These are phyloP conservation scores for Delphinapterus leucas DNA, from an alignment of 2,113 vertebrate species.

Conservation along the genomic window DNA sequence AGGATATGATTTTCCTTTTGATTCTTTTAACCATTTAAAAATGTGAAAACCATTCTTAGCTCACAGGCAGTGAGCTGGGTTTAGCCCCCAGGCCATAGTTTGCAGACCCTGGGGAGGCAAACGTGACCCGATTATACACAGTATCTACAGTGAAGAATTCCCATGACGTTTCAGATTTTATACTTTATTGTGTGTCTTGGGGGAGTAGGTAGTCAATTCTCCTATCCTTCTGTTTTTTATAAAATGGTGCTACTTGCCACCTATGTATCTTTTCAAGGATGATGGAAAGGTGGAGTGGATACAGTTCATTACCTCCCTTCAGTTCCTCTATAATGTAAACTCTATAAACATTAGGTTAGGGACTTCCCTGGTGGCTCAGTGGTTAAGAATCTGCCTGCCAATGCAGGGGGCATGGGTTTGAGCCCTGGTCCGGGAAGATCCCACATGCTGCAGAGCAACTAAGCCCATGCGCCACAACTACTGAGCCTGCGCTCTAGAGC, in stretches of 20 bases:
- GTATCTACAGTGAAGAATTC: neutral
- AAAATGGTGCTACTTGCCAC: neutral
- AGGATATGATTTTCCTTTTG: neutral
- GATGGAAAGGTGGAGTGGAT: neutral
- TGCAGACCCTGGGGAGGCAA: neutral
- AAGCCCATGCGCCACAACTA: too few species aligned
- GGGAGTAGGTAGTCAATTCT: neutral
- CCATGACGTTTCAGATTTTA: neutral
- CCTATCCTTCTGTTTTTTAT: neutral
- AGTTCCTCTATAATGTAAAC: neutral
- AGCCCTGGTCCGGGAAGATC: too few species aligned
- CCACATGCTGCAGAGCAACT: too few species aligned
- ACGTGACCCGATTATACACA: neutral
- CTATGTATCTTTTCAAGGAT: neutral
- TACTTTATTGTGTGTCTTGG: neutral
- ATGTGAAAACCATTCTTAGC: slow-evolving; percentile 1
- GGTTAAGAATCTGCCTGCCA: too few species aligned
- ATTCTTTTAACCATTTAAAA: slow-evolving; percentile 29
- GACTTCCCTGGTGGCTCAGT: too few species aligned
- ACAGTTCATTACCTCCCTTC: neutral
- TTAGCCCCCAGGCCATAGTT: neutral
- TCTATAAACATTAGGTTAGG: neutral
- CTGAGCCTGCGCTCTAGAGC: too few species aligned
- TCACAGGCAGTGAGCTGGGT: neutral
- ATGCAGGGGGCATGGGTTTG: too few species aligned